phyloP scores from a whole-genome alignment of 2,888 invertebrate genomes.

The Torymus texanus region DNA sequence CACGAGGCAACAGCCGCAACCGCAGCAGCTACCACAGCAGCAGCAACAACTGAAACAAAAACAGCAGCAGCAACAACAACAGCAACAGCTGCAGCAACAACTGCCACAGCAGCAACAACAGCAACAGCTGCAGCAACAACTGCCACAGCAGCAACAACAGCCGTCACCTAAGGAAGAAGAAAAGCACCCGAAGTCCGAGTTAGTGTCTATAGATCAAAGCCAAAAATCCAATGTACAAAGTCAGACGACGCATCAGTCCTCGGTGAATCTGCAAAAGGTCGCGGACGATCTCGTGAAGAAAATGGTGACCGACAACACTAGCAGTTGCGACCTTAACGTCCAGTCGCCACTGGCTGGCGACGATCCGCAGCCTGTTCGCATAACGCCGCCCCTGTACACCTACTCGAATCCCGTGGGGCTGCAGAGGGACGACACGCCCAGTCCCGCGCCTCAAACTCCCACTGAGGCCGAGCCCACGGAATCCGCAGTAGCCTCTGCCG shows the following conservation, averaged over 20 bases:
- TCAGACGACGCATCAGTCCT: constrained; percentile 50
- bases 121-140: constrained; percentile 16
- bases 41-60: constrained; percentile 53
- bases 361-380: constrained; percentile 83
- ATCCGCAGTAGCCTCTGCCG: neutral
- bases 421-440: constrained; percentile 76
- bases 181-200: constrained; percentile 20
- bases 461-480: constrained; percentile 66
- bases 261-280: constrained; percentile 65
- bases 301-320: constrained; percentile 57
- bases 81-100: constrained; percentile 23
- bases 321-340: constrained; percentile 63
- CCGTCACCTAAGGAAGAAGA: constrained; percentile 54
- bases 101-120: constrained; percentile 59
- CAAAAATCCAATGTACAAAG: constrained; percentile 70
- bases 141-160: constrained; percentile 59
- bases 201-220: constrained; percentile 63
- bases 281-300: constrained; percentile 70
- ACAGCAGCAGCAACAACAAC: constrained; percentile 55
- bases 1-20: constrained; percentile 60
- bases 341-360: constrained; percentile 70
- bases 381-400: constrained; percentile 85
- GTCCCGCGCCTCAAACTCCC: constrained; percentile 71
- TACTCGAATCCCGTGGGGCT: constrained; percentile 85
- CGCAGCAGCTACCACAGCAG: constrained; percentile 51